Evolutionary conservation across 1,140 invertebrate genomes (phyloP).

Genomic region (Hetaerina americana): DNA sequence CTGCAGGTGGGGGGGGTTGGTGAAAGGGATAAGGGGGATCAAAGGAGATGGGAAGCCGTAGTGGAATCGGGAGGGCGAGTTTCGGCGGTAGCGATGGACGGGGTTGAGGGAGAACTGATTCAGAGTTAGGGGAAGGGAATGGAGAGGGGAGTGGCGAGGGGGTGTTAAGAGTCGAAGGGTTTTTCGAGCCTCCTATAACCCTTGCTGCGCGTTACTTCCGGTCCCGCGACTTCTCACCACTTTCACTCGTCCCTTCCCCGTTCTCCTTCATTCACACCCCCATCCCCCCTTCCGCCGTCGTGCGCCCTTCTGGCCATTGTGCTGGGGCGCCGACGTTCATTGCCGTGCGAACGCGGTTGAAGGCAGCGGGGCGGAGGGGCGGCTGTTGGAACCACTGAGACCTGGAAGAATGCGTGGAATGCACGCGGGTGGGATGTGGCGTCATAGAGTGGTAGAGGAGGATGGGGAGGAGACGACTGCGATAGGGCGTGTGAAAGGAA

Average conservation of each 20-base stretch:
- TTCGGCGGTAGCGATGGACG: too few relatives aligned
- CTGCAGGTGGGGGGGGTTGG: too few relatives aligned
- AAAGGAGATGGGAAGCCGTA: too few relatives aligned
- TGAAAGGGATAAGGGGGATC: too few relatives aligned
- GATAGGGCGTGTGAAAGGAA: too few relatives aligned
- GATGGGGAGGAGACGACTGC: too few relatives aligned
- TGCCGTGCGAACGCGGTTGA: too few relatives aligned
- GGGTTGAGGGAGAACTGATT: not conserved
- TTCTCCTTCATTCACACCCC: too few relatives aligned
- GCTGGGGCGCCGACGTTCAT: not conserved
- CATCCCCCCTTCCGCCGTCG: too few relatives aligned
- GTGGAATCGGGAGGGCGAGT: too few relatives aligned
- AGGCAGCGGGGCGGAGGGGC: not conserved
- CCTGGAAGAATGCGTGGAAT: not conserved
- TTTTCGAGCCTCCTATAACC: not conserved
- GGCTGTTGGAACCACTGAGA: not conserved
- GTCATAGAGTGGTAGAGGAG: not conserved
- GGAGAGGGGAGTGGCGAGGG: not conserved
- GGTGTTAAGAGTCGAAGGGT: not conserved
- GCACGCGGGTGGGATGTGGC: not conserved
- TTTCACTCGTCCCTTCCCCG: not conserved
- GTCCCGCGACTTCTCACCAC: not conserved
- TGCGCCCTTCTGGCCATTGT: too few relatives aligned
- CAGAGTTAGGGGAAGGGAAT: not conserved
- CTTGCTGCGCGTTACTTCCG: not conserved